Conservation (phyloP, 30 jellyfish, hydroid and myxozoan genomes). For the Phacellophora camtschatica region DNA sequence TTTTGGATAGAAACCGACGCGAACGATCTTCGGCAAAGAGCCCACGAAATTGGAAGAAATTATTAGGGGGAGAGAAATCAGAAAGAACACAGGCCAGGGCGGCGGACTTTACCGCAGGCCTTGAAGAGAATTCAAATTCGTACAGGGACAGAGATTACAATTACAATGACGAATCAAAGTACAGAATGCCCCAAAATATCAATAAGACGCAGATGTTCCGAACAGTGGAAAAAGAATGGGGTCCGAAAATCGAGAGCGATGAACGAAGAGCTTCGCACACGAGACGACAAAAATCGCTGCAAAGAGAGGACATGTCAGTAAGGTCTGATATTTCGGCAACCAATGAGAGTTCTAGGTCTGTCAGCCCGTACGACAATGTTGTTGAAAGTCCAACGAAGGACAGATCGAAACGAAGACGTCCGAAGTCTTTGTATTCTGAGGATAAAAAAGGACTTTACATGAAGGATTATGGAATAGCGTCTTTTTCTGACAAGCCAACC, state of each 20-base stretch:
- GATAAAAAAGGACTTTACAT: background rate
- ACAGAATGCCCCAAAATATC: background rate
- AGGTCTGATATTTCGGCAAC: background rate
- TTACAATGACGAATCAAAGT: background rate
- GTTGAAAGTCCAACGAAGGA: background rate
- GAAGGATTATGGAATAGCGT: conserved; percentile 19
- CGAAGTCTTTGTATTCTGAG: conserved; percentile 27
- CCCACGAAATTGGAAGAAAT: conserved; percentile 51
- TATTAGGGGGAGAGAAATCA: conserved; percentile 43
- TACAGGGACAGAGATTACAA: background rate
- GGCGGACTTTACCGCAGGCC: background rate
- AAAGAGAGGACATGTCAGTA: background rate
- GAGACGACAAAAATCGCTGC: background rate
- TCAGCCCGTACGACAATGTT: conserved; percentile 46
- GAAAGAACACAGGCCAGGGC: background rate
- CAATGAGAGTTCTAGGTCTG: conserved; percentile 26
- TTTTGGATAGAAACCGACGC: conserved; percentile 55
- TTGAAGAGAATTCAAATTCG: conserved; percentile 7
- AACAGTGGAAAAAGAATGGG: background rate
- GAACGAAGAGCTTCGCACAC: background rate
- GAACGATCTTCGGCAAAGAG: conserved; percentile 36
- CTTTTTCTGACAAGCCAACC: conserved; percentile 2
- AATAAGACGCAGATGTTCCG: background rate
- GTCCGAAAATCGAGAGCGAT: background rate
- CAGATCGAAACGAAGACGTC: background rate